Evolutionary conservation across 2,888 invertebrate species (phyloP), one percentile per base, ranked within the genome.

Genomic region (Ophion costatus): DNA sequence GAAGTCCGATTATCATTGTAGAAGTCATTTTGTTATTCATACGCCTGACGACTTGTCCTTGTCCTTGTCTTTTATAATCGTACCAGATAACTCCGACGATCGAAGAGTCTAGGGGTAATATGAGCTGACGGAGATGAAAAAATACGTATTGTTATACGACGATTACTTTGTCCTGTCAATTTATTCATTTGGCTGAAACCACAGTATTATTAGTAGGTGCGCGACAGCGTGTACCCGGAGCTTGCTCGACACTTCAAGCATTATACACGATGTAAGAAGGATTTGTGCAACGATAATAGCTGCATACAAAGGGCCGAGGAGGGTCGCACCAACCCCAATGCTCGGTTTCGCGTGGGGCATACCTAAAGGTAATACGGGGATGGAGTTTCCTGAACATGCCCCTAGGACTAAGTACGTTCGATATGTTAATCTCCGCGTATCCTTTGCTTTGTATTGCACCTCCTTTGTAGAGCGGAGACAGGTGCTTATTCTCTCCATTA

Each of bases 391-490:
- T 63, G 38, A 74, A 45, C 63, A 51, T 29, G 56, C 64, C 73
- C 24, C 38, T 73, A 56, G 14, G n/a, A 66, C 57, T 66, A 73
- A 71, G 24, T 42, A 22, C 20, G 63, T 69, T 45, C 69, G 14
- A 14, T 70, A 63, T 79, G 64, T 56, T 71, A 64, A 79, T 64
- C 45, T 33, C 20, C 24, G 73, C 66, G 71, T 80, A 67, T 51
- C 51, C 51, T 51, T 51, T 17, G 17, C 51, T 51, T 51, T 51
- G 51, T 51, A 67, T 74, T 74, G 59, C 45, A 45, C 14, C 29
- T 67, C 29, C 45, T 59, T 56, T 51, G 67, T 69, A 66, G 63
- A 33, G 17, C 29, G 57, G 67, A 14, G 51, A 74, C 74, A 74
- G 45, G 73, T 80, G 66, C 80, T 51, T 61, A 29, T 33, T 22